Base-by-base conservation (phyloP, 2,113 vertebrate species). In the Centropristis striata region DNA sequence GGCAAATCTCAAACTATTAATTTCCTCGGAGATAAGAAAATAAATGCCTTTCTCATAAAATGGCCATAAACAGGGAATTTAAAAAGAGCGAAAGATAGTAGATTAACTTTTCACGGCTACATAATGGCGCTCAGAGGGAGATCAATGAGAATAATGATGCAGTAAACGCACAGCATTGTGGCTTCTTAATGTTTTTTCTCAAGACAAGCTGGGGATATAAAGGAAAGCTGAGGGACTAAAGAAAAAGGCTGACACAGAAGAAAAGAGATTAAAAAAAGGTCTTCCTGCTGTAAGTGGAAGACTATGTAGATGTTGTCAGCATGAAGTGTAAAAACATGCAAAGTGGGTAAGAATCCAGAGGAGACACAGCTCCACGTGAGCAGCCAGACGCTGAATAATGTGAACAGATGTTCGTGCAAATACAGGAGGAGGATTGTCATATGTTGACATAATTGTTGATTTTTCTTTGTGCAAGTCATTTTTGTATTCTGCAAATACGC, bases 101-200 rank as follows among this genome's bases (percentile, higher is more conserved):
- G 20, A 78, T 80, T 53, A 51, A 44, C 18, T 36, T 79, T 61
- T 81, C 27, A 46, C 42, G 39, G 77, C 50, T 27, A 49, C 55
- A 53, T 78, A 66, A 79, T 72, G 42, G 44, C 63, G 54, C 58
- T 65, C 53, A 81, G 81, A 65, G 36, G 60, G 39, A 67, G 54
- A 84, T 80, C 53, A 73, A 13, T 74, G 75, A 63, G 78, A 80
- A 86, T 61, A 88, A 85, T 41, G 67, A 69, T 71, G 72, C 59
- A 44, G 78, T 65, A 67, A 87, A 72, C 2, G 41, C 42, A 36
- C 49, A 63, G 10, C 23, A 21, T 27, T 53, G 47, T 41, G 59
- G 37, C 28, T 66, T 55, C 54, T 47, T 63, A 39, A 73, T 84
- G 80, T 77, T 87, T 81, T 87, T 81, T 58, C 42, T 18, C 4